Base-by-base conservation (phyloP, 2,888 invertebrate genomes). In the Stenodema calcarata region DNA sequence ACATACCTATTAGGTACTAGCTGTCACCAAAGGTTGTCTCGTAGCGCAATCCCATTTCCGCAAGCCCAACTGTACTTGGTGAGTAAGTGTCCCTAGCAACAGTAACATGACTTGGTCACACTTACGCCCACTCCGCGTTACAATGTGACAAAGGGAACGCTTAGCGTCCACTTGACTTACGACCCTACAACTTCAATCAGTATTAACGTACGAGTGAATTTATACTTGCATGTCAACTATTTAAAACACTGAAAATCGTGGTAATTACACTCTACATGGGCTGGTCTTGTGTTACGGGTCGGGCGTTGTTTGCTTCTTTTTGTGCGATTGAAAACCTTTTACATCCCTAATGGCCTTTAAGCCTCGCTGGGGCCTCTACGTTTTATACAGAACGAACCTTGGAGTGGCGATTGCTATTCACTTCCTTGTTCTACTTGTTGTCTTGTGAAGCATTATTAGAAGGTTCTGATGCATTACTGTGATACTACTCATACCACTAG, bases 231-330 rank as follows among this genome's bases (percentile, higher is more conserved):
- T 27, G 27, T 23, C 62, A 18, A 12, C 1, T 9, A 18, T 23
- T 4, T 62, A 62, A 41, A 18, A 73, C 73, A 35, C 35, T 73
- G 73, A 28, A 73, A 73, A 73, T 73, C 73, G 28, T 30, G 41
- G 73, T 73, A 73, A 73, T 73, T 73, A 73, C 73, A 73, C 16
- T 23, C 73, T 73, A 73, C 73, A 73, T 9, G n/a, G 14, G 35
- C n/a, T 4, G 23, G 62, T 7, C 62, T 11, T 11, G 62, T 62
- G 50, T 6, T 50, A 50, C n/a, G 50, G 50, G 50, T n/a, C n/a
- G n/a, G 50, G 50, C n/a, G 16, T 50, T 50, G 62, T 62, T 23
- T 23, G 62, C 62, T 9, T 62, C 62, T 23, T 62, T 23, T 27
- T 23, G 18, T 62, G 0, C 62, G 27, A 62, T 62, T 62, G 23